These are phyloP conservation scores for Chionoecetes opilio DNA, from an alignment of 1,140 invertebrate genomes.

Conservation along the genomic window DNA sequence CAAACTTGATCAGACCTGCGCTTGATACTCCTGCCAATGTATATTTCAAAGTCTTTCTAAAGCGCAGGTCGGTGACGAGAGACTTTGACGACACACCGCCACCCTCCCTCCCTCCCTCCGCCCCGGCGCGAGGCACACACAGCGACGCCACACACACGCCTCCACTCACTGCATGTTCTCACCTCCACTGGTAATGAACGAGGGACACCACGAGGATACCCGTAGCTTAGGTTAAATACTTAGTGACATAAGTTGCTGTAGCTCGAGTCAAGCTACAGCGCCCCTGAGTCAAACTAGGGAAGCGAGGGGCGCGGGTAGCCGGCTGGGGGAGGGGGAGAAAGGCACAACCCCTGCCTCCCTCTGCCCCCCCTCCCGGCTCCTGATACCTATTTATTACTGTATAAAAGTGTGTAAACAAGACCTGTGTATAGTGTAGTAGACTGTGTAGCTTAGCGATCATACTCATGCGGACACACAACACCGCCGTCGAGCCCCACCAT, in stretches of 20 bases:
- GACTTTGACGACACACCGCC: neutral
- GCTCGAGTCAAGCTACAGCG: conserved; percentile 62
- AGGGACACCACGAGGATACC: conserved; percentile 53
- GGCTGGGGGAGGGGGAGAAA: conserved; percentile 9
- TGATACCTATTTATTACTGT: conserved; percentile 78
- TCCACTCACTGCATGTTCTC: conserved; percentile 66
- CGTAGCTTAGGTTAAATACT: conserved; percentile 70
- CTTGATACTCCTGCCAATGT: conserved; percentile 74
- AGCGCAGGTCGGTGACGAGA: conserved; percentile 60
- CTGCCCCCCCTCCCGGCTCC: neutral
- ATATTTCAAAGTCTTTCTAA: conserved; percentile 64
- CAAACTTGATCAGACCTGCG: conserved; percentile 55
- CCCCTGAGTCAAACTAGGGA: conserved; percentile 62
- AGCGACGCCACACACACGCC: neutral
- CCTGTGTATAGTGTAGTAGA: conserved; percentile 78
- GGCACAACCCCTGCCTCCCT: conserved; percentile 19
- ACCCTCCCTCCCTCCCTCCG: conserved; percentile 19
- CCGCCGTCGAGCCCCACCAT: conserved; percentile 28
- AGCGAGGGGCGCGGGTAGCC: neutral
- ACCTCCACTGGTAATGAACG: conserved; percentile 63
- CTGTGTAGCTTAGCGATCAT: conserved; percentile 77
- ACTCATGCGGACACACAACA: conserved; percentile 65
- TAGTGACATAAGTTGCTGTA: conserved; percentile 76
- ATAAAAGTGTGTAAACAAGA: conserved; percentile 77
- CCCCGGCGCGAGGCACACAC: conserved; percentile 63